phyloP scores from a whole-genome alignment of 2,888 invertebrate genomes.

The Protonemura montana region DNA sequence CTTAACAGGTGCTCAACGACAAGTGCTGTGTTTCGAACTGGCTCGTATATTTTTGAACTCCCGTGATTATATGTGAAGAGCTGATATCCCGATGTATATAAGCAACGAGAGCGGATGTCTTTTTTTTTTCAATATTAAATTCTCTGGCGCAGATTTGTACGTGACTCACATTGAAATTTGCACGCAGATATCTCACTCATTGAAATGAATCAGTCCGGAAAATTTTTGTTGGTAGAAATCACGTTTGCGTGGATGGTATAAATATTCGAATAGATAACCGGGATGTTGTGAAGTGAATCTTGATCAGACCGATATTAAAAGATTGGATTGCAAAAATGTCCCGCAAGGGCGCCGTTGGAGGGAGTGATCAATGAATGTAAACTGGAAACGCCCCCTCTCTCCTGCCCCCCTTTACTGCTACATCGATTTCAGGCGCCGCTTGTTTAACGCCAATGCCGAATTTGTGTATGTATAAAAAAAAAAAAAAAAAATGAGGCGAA shows the following conservation, averaged over 20 bases:
- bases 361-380: neutral
- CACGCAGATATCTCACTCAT: neutral
- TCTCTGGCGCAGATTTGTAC: neutral
- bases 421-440: neutral
- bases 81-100: neutral
- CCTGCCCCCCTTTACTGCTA: neutral
- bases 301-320: slow-evolving; percentile 5
- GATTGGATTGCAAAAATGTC: neutral
- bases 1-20: no score
- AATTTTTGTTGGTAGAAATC: neutral
- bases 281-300: neutral
- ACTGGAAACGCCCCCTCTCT: neutral
- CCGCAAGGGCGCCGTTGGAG: neutral
- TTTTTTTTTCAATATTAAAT: neutral
- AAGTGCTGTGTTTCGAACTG: no score
- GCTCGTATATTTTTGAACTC: no score
- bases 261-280: neutral
- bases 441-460: neutral
- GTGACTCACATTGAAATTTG: neutral
- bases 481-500: neutral
- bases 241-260: neutral
- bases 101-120: no score
- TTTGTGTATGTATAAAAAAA: neutral
- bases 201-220: slow-evolving; percentile 7
- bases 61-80: neutral